Evolutionary conservation across 2,113 vertebrate species (phyloP), one percentile per base, ranked within the genome.

Genomic region (Enhydra lutris): DNA sequence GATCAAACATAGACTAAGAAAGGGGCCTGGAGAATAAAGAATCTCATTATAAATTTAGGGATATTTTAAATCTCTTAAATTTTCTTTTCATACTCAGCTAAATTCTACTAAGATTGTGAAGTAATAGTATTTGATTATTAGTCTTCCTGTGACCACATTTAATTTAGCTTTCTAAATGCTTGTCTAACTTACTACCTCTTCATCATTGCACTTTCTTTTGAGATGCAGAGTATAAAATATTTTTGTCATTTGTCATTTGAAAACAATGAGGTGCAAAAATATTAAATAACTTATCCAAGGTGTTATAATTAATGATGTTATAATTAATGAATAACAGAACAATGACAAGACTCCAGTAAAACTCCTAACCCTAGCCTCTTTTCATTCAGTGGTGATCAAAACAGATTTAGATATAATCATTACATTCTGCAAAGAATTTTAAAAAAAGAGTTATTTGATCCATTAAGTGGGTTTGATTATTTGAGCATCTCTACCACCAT

Each of bases 41-140:
- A 93, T 93, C 82, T 96, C 91, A 78, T 95, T 93, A 82, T 87
- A 86, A 94, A 39, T 93, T 89, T 36, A 61, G 45, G 8, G 52
- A 55, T 94, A 82, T 67, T 96, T 93, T 89, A 86, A 89, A 52
- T 91, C 74, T 73, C 89, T 79, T 0, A 42, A 90, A 69, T 36
- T 92, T 97, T 95, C 81, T 88, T 79, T 97, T 91, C 21, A 91
- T 34, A 81, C 3, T 94, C 71, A 95, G 50, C 12, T 71, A 81
- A 85, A 78, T 89, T 96, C 95, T 91, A 76, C 82, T 93, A 94
- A 94, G 95, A 87, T 85, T 97, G 34, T 10, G 55, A 57, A 7
- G 20, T 57, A 57, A 18, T 21, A 57, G 52, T 55, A 55, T 55
- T 91, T 93, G 76, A 65, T 81, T 91, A 57, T 88, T 83, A 89